phyloP scores from a whole-genome alignment of 2,888 invertebrate species.

The Pedicia rivosa region DNA sequence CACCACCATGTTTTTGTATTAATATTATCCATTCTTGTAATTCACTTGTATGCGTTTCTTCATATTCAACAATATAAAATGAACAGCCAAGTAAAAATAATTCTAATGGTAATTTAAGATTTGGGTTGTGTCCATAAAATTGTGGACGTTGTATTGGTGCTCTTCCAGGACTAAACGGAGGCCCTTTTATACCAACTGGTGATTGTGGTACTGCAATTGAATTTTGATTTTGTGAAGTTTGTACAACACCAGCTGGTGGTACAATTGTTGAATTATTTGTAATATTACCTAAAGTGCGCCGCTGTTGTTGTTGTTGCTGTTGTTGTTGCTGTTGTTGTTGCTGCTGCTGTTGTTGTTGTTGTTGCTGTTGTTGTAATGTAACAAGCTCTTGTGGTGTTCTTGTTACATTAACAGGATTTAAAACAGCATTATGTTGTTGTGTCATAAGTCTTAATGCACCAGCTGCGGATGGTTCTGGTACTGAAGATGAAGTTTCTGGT shows the following conservation, averaged over 20 bases:
- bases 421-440: conserved; percentile 56
- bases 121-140: conserved; percentile 88
- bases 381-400: conserved; percentile 35
- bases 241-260: conserved; percentile 14
- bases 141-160: conserved; percentile 44
- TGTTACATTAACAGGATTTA: conserved; percentile 30
- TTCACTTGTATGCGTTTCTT: conserved; percentile 45
- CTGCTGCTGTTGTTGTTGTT: conserved; percentile 34
- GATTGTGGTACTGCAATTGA: conserved; percentile 10
- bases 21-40: conserved; percentile 51
- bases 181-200: conserved; percentile 13
- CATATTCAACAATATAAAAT: conserved; percentile 77
- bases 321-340: conserved; percentile 35
- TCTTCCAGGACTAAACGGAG: conserved; percentile 34
- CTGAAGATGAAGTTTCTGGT: conserved; percentile 30
- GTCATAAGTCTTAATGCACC: conserved; percentile 66
- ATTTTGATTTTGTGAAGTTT: conserved; percentile 18
- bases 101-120: conserved; percentile 74
- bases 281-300: conserved; percentile 36
- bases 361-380: conserved; percentile 36
- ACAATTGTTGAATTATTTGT: conserved; percentile 30
- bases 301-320: conserved; percentile 32
- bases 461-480: conserved; percentile 45
- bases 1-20: conserved; percentile 70
- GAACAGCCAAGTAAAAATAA: conserved; percentile 85